phyloP scores from a whole-genome alignment of 2,888 invertebrate genomes.

The Epiblema foenella region DNA sequence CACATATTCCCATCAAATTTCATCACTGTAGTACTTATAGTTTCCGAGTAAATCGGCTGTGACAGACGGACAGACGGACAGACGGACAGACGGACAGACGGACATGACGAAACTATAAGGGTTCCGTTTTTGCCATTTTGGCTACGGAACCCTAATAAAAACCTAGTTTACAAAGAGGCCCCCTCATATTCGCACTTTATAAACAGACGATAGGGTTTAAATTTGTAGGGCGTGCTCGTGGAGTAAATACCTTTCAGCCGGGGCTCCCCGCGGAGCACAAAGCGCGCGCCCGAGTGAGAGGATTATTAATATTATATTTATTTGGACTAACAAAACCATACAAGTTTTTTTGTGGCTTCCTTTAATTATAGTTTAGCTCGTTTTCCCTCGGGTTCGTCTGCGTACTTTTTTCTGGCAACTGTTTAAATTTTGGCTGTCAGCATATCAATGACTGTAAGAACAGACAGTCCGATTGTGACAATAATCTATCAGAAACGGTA shows the following conservation, averaged over 20 bases:
- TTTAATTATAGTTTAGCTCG: conserved; percentile 22
- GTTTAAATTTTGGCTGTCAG: not conserved
- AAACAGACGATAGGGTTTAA: not conserved
- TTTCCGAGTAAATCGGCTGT: no score
- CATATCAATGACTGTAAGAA: not conserved
- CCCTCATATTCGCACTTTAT: not conserved
- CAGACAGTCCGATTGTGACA: no score
- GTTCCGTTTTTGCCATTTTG: no score
- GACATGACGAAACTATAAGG: no score
- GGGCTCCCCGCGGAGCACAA: conserved; percentile 14
- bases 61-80: no score
- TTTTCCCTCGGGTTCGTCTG: not conserved
- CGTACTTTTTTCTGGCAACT: not conserved
- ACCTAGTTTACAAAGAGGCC: not conserved
- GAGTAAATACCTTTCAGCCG: not conserved
- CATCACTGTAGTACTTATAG: no score
- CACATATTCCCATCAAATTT: no score
- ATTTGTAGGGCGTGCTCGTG: not conserved
- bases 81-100: no score
- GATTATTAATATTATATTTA: conserved; percentile 44
- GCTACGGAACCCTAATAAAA: no score
- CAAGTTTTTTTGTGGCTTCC: conserved; percentile 34
- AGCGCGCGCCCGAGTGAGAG: conserved; percentile 20
- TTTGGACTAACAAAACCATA: conserved; percentile 35
- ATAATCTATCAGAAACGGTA: no score